A percentile compares a stretch with the other conserved stretches of the same genome.
phyloP scores from a whole-genome alignment of 1,140 invertebrate genomes.

The Subanguina moxae region DNA sequence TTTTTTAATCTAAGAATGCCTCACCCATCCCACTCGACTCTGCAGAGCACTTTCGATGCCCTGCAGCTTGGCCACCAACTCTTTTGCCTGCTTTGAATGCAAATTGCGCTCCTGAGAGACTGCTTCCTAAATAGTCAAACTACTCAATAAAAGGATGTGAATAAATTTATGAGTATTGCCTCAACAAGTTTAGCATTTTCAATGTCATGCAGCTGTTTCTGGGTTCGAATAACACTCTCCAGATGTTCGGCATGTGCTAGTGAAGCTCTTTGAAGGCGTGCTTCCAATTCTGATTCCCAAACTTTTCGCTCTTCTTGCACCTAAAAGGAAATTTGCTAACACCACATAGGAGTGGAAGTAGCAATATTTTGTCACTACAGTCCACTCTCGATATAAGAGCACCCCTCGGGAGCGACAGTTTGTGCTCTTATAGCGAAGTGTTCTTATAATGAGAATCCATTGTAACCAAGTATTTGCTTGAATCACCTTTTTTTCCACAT shows the following conservation, averaged over 20 bases:
- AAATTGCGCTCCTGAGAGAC: slow-evolving; percentile 66
- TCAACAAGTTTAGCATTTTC: slow-evolving; percentile 66
- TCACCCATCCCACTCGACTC: slow-evolving; percentile 65
- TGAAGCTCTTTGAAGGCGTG: slow-evolving; percentile 73
- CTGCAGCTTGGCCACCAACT: slow-evolving; percentile 74
- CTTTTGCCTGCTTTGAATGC: slow-evolving; percentile 74
- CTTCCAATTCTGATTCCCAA: slow-evolving; percentile 71
- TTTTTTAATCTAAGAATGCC: slow-evolving; percentile 7
- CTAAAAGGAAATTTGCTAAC: too few species aligned
- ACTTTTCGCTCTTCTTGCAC: slow-evolving; percentile 64
- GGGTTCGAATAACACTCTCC: slow-evolving; percentile 69
- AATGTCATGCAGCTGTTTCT: slow-evolving; percentile 70
- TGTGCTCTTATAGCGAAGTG: too few species aligned
- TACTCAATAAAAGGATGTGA: neutral
- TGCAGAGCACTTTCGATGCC: slow-evolving; percentile 82
- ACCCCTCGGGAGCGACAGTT: too few species aligned
- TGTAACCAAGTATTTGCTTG: too few species aligned
- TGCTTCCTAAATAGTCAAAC: slow-evolving; percentile 47
- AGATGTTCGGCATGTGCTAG: slow-evolving; percentile 79
- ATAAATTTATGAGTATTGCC: slow-evolving; percentile 60
- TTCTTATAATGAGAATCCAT: too few species aligned
- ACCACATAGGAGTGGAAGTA: too few species aligned
- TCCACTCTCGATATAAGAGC: too few species aligned
- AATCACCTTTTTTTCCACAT: slow-evolving; percentile 63
- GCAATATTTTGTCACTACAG: too few species aligned